Conservation (phyloP, 2,797 vertebrate genomes). For the Acestrorhynchus altus region DNA sequence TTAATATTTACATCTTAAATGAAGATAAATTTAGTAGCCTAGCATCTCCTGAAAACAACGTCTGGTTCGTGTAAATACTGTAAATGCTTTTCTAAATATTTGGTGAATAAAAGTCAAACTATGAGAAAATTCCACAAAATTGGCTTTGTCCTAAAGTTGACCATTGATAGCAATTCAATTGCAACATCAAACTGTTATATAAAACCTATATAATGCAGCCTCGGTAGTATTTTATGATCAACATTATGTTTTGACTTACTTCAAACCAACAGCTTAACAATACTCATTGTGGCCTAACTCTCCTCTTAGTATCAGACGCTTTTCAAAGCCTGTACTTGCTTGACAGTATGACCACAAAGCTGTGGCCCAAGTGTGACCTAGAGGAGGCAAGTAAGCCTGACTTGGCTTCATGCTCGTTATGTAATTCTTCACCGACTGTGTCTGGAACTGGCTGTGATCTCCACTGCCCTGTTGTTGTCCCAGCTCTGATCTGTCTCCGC, state of each 20-base stretch:
- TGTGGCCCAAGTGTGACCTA: constrained; percentile 11
- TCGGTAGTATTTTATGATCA: background rate
- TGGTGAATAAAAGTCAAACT: no score
- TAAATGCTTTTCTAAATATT: no score
- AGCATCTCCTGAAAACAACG: no score
- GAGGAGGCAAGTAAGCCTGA: constrained; percentile 32
- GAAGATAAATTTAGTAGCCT: no score
- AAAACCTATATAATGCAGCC: no score
- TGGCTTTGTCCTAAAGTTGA: no score
- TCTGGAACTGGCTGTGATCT: constrained; percentile 52
- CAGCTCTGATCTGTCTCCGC: constrained; percentile 58
- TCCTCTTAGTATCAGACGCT: background rate
- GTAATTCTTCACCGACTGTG: constrained; percentile 53
- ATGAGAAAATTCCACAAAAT: no score
- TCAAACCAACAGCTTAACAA: background rate
- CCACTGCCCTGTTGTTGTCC: constrained; percentile 53
- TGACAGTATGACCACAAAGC: background rate
- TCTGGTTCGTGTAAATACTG: no score
- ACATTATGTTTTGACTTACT: background rate
- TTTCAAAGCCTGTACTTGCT: background rate
- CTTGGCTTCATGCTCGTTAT: constrained; percentile 33
- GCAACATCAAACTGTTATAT: no score
- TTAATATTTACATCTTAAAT: no score
- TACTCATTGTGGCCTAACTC: background rate
- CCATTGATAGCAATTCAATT: no score